These are phyloP conservation scores for Drosophila ficusphila DNA, from an alignment of 1,140 invertebrate genomes.

Conservation along the genomic window DNA sequence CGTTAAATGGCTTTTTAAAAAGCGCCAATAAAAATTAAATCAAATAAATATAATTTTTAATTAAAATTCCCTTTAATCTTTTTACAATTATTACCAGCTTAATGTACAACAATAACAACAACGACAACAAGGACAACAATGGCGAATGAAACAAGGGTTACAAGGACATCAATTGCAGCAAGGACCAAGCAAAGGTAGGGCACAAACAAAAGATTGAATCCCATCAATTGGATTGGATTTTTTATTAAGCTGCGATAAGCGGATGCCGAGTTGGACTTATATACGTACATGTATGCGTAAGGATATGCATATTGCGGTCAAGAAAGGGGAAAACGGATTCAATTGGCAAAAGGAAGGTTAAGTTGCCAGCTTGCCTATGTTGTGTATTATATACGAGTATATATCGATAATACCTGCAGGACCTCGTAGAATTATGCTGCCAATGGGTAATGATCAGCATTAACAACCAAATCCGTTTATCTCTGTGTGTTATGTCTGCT, in stretches of 20 bases:
- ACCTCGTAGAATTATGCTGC: too few relatives aligned
- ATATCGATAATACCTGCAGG: too few relatives aligned
- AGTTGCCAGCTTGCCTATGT: neutral
- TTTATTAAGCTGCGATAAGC: conserved; percentile 31
- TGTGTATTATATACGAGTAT: too few relatives aligned
- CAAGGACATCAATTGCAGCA: conserved; percentile 5
- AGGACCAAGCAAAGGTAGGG: conserved; percentile 5
- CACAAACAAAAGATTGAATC: conserved; percentile 29
- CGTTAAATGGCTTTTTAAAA: conserved; percentile 79
- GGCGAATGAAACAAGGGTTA: conserved; percentile 5
- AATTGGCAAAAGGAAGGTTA: neutral
- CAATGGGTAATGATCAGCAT: too few relatives aligned
- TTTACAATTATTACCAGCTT: conserved; percentile 73
- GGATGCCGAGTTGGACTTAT: neutral
- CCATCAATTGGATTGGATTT: conserved; percentile 41
- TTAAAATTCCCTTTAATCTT: conserved; percentile 81
- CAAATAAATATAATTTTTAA: conserved; percentile 83
- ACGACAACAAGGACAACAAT: conserved; percentile 17
- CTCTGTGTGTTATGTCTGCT: too few relatives aligned
- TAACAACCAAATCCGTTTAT: too few relatives aligned
- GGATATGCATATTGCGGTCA: conserved; percentile 5
- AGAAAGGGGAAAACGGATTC: neutral
- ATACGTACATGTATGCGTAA: neutral
- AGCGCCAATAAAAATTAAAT: conserved; percentile 82
- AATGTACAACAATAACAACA: conserved; percentile 38